A percentile compares a stretch with the other conserved stretches of the same genome.
phyloP scores from a whole-genome alignment of 1,140 invertebrate genomes.

The Triops cancriformis region DNA sequence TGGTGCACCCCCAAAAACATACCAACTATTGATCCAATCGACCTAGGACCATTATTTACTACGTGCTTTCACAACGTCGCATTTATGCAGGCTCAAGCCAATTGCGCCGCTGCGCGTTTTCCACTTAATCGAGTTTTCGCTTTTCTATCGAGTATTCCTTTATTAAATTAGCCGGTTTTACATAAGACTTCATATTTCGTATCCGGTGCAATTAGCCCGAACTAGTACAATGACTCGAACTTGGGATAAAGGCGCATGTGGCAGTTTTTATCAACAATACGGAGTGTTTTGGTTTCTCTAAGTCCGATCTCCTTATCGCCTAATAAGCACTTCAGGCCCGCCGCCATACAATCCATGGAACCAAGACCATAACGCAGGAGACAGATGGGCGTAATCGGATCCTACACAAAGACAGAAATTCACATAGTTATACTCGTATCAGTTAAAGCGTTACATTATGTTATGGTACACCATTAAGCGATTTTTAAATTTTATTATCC shows the following conservation, averaged over 20 bases:
- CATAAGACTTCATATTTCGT: neutral
- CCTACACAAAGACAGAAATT: constrained; percentile 44
- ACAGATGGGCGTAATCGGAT: constrained; percentile 74
- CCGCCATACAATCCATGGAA: constrained; percentile 75
- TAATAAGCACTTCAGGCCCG: constrained; percentile 63
- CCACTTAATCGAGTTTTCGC: no score
- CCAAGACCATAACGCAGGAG: constrained; percentile 75
- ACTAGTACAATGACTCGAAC: neutral
- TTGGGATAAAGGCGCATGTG: neutral
- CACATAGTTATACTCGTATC: neutral
- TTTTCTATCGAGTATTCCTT: no score
- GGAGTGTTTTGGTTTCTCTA: neutral
- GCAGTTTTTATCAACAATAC: neutral
- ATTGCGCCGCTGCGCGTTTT: no score
- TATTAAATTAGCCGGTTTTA: neutral
- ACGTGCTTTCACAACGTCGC: neutral
- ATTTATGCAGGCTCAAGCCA: no score
- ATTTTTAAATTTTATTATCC: no score
- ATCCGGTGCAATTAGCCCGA: neutral
- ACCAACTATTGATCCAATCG: neutral
- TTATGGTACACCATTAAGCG: no score
- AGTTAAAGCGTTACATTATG: no score
- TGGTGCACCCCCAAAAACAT: neutral
- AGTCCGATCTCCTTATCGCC: constrained; percentile 30
- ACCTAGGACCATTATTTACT: neutral